Evolutionary conservation across 2,888 invertebrate genomes (phyloP), one percentile per base, ranked within the genome.

Genomic region (Drosophila algonquin): DNA sequence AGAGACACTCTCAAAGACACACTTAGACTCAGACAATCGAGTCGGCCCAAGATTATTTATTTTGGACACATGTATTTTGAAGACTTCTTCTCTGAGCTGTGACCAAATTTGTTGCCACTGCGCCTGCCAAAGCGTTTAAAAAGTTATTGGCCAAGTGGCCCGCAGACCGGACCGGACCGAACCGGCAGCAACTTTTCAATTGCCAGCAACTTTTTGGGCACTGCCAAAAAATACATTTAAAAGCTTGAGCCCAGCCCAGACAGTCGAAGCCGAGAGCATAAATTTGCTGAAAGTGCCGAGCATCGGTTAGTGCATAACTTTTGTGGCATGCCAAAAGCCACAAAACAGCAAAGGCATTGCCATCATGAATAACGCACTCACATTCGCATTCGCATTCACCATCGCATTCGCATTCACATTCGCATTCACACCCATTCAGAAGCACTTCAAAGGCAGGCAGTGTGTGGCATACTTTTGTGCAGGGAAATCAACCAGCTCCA

Each of bases 311-410:
- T 86, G 83, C 86, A 88, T 84, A 84, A 88, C 83, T 84, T 83
- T 76, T 86, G 87, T 79, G 89, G 88, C 88, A 71, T 80, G 89
- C 83, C 83, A 84, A 86, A 83, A 84, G 83, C 83, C 83, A 69
- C 83, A 84, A 84, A 88, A 88, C 83, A 79, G 80, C 89, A 80
- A 78, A 88, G 80, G 65, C 83, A 80, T 75, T 73, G 78, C 83
- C 55, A 69, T 62, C 83, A 84, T 87, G 82, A 86, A 82, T 79
- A 84, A 84, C 71, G 70, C 72, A 76, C 51, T 62, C 61, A 64
- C 18, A 60, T 30, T 60, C 68, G 18, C 18, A 60, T 30, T 60
- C 68, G 16, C 27, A 27, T 7, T 27, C 27, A 6, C 27, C 6
- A 1, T 35, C 35, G 12, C 35, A 35, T 12, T 46, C 63, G 1